phyloP scores from a whole-genome alignment of 2,113 vertebrate genomes.

The Paralichthys olivaceus region DNA sequence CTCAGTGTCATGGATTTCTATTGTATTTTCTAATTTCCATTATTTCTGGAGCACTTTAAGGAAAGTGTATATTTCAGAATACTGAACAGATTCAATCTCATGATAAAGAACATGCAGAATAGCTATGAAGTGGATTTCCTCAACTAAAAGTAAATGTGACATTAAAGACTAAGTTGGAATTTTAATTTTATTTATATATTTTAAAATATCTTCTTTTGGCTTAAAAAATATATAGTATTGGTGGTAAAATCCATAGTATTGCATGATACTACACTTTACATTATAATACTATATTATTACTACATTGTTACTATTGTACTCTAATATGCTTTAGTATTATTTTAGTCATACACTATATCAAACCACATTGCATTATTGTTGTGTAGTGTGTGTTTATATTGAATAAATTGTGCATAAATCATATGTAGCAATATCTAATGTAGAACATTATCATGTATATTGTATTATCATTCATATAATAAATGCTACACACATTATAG shows the following conservation, averaged over 20 bases:
- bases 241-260: no score
- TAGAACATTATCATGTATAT: not conserved
- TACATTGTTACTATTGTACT: no score
- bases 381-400: not conserved
- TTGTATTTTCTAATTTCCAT: not conserved
- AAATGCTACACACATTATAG: constrained; percentile 18
- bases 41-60: not conserved
- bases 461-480: constrained; percentile 21
- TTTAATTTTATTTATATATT: no score
- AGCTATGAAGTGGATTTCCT: not conserved
- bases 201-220: no score
- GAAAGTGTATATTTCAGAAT: not conserved
- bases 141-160: not conserved
- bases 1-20: not conserved
- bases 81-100: not conserved
- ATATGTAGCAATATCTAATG: not conserved
- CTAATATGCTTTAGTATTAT: not conserved
- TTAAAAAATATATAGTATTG: no score
- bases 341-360: not conserved
- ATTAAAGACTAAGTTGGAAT: no score
- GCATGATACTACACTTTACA: no score
- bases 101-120: not conserved
- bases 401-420: not conserved
- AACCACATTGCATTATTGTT: not conserved
- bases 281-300: no score